A percentile compares a stretch with the other conserved stretches of the same genome.
These are phyloP conservation scores for Sphinx pinastri DNA, from an alignment of 2,888 invertebrate genomes.

Conservation along the genomic window DNA sequence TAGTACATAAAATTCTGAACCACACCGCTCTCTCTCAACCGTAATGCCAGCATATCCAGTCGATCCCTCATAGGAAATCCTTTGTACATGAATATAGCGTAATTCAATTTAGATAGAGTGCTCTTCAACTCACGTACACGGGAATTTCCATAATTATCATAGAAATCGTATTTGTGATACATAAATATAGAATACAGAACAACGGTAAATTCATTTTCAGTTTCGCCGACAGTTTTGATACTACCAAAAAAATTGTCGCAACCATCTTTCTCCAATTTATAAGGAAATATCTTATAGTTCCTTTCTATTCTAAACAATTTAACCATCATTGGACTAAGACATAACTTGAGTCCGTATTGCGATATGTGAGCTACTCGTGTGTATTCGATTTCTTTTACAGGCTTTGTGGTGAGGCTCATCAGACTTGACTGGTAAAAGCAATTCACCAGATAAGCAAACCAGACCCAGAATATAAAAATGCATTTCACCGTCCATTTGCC, in stretches of 20 bases:
- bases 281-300: not conserved
- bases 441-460: slow-evolving; percentile 51
- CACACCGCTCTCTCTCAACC: slow-evolving; percentile 57
- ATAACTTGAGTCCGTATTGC: slow-evolving; percentile 48
- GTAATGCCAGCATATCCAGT: slow-evolving; percentile 44
- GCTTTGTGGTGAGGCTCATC: slow-evolving; percentile 44
- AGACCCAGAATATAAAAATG: slow-evolving; percentile 53
- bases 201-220: slow-evolving; percentile 48
- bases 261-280: slow-evolving; percentile 21
- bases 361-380: slow-evolving; percentile 39
- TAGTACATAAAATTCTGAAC: slow-evolving; percentile 41
- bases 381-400: slow-evolving; percentile 39
- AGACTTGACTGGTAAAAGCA: slow-evolving; percentile 45
- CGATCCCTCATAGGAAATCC: slow-evolving; percentile 57
- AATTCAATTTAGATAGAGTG: slow-evolving; percentile 53
- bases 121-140: slow-evolving; percentile 41
- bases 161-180: slow-evolving; percentile 47
- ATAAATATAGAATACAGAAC: slow-evolving; percentile 45
- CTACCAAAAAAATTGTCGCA: slow-evolving; percentile 45
- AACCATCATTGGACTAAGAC: slow-evolving; percentile 51
- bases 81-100: slow-evolving; percentile 59
- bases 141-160: slow-evolving; percentile 45
- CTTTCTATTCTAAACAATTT: slow-evolving; percentile 33
- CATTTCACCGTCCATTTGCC: slow-evolving; percentile 30
- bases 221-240: slow-evolving; percentile 48